phyloP scores from a whole-genome alignment of 2,797 vertebrate species.

The Phrynocephalus forsythii region DNA sequence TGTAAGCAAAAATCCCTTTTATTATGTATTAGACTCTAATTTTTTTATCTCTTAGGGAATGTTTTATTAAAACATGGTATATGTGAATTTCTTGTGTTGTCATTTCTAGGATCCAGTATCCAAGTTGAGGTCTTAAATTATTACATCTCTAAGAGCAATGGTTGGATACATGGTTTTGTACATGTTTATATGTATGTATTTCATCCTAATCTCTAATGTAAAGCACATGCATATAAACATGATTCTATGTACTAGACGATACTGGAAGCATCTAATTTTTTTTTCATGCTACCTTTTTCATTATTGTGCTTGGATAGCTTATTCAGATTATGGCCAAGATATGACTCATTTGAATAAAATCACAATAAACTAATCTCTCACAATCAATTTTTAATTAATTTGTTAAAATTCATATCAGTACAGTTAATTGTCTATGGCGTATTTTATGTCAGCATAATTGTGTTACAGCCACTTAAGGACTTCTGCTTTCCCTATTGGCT shows the following conservation, averaged over 20 bases:
- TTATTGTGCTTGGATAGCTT: not conserved
- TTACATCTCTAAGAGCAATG: not conserved
- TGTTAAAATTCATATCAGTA: not conserved
- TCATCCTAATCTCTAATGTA: not conserved
- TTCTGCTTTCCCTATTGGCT: not conserved
- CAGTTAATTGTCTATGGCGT: not conserved
- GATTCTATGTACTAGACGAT: not conserved
- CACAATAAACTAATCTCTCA: conserved; percentile 6
- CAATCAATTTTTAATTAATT: not conserved
- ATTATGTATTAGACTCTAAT: not conserved
- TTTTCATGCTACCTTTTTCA: not conserved
- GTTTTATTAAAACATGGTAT: not conserved
- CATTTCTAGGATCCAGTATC: not conserved
- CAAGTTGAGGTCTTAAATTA: not conserved
- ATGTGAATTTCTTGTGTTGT: not conserved
- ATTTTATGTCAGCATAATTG: not conserved
- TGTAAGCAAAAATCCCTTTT: not conserved
- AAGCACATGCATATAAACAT: not conserved
- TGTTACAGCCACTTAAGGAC: accelerated
- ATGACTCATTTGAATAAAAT: conserved; percentile 23
- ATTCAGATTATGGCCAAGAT: not conserved
- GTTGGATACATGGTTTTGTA: no score
- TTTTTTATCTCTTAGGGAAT: not conserved
- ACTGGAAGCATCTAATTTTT: accelerated
- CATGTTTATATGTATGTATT: no score